Evolutionary conservation across 2,888 invertebrate species (phyloP), one percentile per base, ranked within the genome.

Genomic region (Schizotus pectinicornis): DNA sequence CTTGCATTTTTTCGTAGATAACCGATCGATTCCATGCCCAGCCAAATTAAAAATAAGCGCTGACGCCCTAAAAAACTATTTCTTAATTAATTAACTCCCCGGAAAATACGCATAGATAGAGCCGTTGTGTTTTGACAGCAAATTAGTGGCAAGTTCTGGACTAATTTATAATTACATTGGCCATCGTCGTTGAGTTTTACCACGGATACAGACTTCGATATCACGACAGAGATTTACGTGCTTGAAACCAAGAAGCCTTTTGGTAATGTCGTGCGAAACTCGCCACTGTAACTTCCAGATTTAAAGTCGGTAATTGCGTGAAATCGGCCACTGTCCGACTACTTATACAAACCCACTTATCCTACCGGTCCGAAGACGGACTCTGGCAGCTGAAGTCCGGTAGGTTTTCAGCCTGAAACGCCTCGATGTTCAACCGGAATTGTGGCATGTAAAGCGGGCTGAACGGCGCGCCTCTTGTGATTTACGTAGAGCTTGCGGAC

Each of bases 81-180:
- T 57, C 57, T 65, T 67, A 74, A 70, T 72, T 71, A 74, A 72
- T 73, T 70, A 70, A 61, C 63, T 22, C 63, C 53, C 39, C 51
- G 62, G 65, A 68, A 63, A 61, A 61, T 63, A 68, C 66, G 63
- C 68, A 65, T 67, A 65, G 72, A 76, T 76, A 69, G 72, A 72
- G 71, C 68, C 72, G 73, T 74, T 74, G 70, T 74, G 70, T 72
- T 72, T 74, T 74, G 75, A 77, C 76, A 75, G 76, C 76, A 77
- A 78, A 79, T 78, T 78, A 77, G 77, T 74, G 77, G 74, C 74
- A 70, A 71, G 71, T 72, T 71, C 68, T 68, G 68, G 67, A 71
- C 74, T 77, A 77, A 79, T 79, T 79, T 79, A 78, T 77, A 77
- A 77, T 78, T 77, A 77, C 74, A 72, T 70, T 72, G 68, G 73